Evolutionary conservation across 2,888 invertebrate species (phyloP), one percentile per base, ranked within the genome.

Genomic region (Neoscelio sp.): DNA sequence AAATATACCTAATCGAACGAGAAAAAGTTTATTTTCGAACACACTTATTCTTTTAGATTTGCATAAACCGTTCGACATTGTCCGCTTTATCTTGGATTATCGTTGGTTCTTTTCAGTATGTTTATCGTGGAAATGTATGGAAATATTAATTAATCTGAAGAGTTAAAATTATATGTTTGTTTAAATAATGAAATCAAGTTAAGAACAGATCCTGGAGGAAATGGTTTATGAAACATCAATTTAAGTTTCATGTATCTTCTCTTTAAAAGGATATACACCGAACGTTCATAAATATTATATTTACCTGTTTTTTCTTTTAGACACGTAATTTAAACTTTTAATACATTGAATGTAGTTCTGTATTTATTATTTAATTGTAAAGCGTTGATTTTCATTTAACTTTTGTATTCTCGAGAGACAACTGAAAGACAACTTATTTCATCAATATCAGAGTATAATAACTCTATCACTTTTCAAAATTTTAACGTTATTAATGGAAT

Each of bases 351-450:
- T 33, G 26, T 12, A 38, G 17, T 35, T 17, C 38, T 8, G 40
- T 50, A 48, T 35, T 50, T 64, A 64, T 38, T 38, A 64, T 38
- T 64, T 64, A 50, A 64, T 64, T 50, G 50, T 50, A 64, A 46
- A 15, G 5, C 48, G 20, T 40, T 50, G 64, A 48, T 50, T 64
- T 48, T 48, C 17, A 20, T 64, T 48, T 64, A 50, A 48, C 48
- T 64, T 64, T 28, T 40, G 12, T 2, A 26, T 26, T 12, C 64
- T 18, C 50, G 2, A 7, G 38, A 4, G 64, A 28, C 17, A 17
- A n/a, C 28, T 38, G 33, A 48, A 48, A 48, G 15, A 62, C 20
- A 62, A 62, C 35, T 62, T 20, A 17, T 7, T 10, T 58, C 42
- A 7, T 44, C 13, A 18, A 56, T 15, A 17, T 10, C 4, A 18